phyloP scores from a whole-genome alignment of 2,888 invertebrate genomes.

The Tenthredo distinguenda region DNA sequence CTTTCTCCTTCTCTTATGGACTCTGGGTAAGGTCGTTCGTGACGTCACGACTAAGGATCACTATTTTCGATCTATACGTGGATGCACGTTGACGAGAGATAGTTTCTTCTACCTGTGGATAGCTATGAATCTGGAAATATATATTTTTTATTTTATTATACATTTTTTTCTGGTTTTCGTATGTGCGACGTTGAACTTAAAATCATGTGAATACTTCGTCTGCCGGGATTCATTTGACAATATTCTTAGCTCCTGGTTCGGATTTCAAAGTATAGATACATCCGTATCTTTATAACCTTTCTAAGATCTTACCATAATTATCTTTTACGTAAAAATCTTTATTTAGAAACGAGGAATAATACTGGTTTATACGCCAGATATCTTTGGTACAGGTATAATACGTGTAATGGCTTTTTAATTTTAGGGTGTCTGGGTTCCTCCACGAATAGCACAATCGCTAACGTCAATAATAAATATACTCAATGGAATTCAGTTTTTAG shows the following conservation, averaged over 20 bases:
- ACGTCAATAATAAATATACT: neutral
- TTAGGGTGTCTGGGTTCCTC: neutral
- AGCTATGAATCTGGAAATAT: neutral
- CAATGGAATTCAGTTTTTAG: neutral
- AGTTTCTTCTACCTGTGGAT: neutral
- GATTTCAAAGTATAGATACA: neutral
- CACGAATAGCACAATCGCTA: neutral
- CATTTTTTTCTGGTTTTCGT: neutral
- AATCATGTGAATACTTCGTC: neutral
- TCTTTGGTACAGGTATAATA: neutral
- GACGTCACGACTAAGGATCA: constrained; percentile 25
- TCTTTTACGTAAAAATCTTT: neutral
- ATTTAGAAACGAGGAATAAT: neutral
- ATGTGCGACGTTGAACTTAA: neutral
- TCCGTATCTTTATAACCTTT: neutral
- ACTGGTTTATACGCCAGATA: neutral
- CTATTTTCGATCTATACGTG: neutral
- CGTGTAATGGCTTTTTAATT: neutral
- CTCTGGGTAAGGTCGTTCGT: constrained; percentile 33
- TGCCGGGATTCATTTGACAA: neutral
- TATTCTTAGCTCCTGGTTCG: neutral
- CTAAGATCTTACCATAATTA: neutral
- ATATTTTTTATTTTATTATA: neutral
- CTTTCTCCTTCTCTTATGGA: constrained; percentile 25
- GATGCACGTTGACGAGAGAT: neutral